Conservation (phyloP, 2,797 vertebrate species). For the Decapterus maruadsi region DNA sequence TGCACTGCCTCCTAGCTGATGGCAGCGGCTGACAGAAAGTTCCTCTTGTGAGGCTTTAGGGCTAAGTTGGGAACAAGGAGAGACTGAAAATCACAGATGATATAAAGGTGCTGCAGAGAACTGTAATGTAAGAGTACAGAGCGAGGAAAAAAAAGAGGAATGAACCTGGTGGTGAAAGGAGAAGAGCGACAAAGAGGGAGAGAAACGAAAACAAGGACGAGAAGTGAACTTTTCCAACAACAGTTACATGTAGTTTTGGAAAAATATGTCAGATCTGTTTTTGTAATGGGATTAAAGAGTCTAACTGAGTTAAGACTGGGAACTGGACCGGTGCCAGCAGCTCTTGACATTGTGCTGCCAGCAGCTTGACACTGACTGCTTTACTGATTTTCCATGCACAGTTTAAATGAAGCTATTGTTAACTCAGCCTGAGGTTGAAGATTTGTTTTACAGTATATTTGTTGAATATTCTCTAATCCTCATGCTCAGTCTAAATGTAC, state of each 20-base stretch:
- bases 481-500: slow-evolving; percentile 27
- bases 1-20: slow-evolving; percentile 3
- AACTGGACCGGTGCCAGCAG: slow-evolving; percentile 56
- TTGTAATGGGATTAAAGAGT: slow-evolving; percentile 66
- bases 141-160: neutral
- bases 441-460: slow-evolving; percentile 65
- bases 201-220: slow-evolving; percentile 6
- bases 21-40: slow-evolving; percentile 25
- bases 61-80: slow-evolving; percentile 35
- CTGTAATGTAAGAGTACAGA: slow-evolving; percentile 13
- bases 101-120: neutral
- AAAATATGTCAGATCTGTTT: slow-evolving; percentile 59
- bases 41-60: slow-evolving; percentile 29
- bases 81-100: slow-evolving; percentile 29
- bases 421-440: slow-evolving; percentile 51
- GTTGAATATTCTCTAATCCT: slow-evolving; percentile 61
- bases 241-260: slow-evolving; percentile 43
- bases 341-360: slow-evolving; percentile 64
- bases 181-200: neutral
- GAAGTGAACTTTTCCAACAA: slow-evolving; percentile 46
- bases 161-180: slow-evolving; percentile 11
- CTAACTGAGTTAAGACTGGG: slow-evolving; percentile 57
- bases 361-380: slow-evolving; percentile 61
- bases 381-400: slow-evolving; percentile 60
- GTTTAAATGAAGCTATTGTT: slow-evolving; percentile 69